A percentile compares a stretch with the other conserved stretches of the same genome.
Evolutionary conservation across 1,140 invertebrate genomes (phyloP).

Genomic region (Metaphire vulgaris): DNA sequence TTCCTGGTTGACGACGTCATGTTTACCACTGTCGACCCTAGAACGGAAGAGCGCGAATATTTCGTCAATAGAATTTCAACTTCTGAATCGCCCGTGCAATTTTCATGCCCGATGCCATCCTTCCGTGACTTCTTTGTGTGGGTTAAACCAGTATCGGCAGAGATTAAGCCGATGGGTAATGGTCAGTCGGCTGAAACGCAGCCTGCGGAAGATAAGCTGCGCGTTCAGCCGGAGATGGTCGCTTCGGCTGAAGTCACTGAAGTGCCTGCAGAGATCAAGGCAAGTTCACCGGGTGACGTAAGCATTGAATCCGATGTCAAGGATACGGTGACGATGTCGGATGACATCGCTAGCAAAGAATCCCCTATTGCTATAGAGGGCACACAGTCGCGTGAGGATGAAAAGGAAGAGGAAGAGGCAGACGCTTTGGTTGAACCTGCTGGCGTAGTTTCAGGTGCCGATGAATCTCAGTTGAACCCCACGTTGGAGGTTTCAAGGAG

Average conservation of each 20-base stretch:
- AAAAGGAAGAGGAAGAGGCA: neutral
- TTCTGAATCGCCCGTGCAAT: neutral
- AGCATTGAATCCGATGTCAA: neutral
- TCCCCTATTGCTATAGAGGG: neutral
- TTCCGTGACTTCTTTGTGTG: neutral
- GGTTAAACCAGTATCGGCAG: neutral
- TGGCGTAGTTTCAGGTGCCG: neutral
- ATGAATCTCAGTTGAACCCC: neutral
- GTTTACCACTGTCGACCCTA: neutral
- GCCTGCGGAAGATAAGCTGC: neutral
- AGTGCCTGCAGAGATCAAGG: neutral
- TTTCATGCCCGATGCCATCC: neutral
- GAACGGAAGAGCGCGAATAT: neutral
- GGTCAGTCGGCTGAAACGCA: neutral
- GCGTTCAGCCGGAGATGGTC: neutral
- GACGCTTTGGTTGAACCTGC: neutral
- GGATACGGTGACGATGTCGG: neutral
- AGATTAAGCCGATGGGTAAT: neutral
- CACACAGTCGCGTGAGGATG: neutral
- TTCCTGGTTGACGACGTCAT: neutral
- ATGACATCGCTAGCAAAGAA: neutral
- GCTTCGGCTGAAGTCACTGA: too few relatives aligned
- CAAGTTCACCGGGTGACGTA: neutral
- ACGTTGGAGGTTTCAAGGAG: too few relatives aligned
- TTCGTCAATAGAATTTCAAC: neutral